Conservation (phyloP, 1,140 invertebrate species). For the Drosophila orena region DNA sequence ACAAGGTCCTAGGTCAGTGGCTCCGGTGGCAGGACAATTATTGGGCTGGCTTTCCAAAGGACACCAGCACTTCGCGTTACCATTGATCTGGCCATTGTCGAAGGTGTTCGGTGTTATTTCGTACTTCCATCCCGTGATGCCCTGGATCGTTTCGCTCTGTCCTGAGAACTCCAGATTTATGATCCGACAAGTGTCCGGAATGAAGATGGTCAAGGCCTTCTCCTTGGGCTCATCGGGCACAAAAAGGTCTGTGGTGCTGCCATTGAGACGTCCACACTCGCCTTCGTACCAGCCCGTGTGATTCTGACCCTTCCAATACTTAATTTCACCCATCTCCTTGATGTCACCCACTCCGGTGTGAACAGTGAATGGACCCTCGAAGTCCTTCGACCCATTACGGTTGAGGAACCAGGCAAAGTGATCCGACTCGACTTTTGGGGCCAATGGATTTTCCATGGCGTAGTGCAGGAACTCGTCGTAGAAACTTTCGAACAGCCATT, state of each 20-base stretch:
- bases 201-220: slow-evolving; percentile 87
- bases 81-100: slow-evolving; percentile 89
- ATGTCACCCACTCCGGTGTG: slow-evolving; percentile 89
- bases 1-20: slow-evolving; percentile 89
- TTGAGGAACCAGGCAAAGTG: slow-evolving; percentile 93
- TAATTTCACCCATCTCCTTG: slow-evolving; percentile 88
- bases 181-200: slow-evolving; percentile 89
- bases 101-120: slow-evolving; percentile 87
- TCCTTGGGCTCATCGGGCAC: slow-evolving; percentile 87
- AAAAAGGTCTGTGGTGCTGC: slow-evolving; percentile 91
- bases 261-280: slow-evolving; percentile 88
- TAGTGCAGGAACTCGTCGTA: slow-evolving; percentile 87
- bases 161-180: slow-evolving; percentile 84
- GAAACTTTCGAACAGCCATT: slow-evolving; percentile 91
- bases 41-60: slow-evolving; percentile 65
- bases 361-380: slow-evolving; percentile 91
- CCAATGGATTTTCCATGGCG: slow-evolving; percentile 86
- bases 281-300: slow-evolving; percentile 87
- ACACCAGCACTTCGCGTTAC: slow-evolving; percentile 87
- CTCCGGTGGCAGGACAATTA: slow-evolving; percentile 85
- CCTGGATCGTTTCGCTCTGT: slow-evolving; percentile 77
- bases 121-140: slow-evolving; percentile 87
- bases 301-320: slow-evolving; percentile 88
- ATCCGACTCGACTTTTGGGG: slow-evolving; percentile 88
- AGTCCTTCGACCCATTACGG: slow-evolving; percentile 89